Base-by-base conservation (phyloP, 2,888 invertebrate species). In the Eristalis arbustorum region DNA sequence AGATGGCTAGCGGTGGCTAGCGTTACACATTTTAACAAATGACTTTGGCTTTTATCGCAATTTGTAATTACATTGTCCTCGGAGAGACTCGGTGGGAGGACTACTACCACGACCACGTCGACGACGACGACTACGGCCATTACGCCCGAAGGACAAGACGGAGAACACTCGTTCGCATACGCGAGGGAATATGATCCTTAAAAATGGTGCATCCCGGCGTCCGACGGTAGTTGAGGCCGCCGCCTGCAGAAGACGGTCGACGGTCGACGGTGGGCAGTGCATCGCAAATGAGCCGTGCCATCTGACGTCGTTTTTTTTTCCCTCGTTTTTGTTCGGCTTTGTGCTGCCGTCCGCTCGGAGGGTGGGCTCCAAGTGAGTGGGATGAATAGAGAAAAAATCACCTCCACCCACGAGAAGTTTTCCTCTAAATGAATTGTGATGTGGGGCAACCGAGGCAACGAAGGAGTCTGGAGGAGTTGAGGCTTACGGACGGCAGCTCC, bases 61-160 rank as follows among this genome's bases (percentile, higher is more conserved):
- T 87, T 87, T 87, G 87, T 87, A 87, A 87, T 87, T 83, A 87
- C 87, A 87, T 87, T 87, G 87, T 87, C 87, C 87, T 83, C 63
- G 28, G 87, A 75, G 87, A 71, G 87, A 71, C 78, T 71, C 63
- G 61, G 42, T 34, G 73, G n/a, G 11, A 61, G 56, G 42, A 59
- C 37, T 8, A 63, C 61, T 67, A 72, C 31, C 31, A 63, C 61
- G 72, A 72, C 31, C 31, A 31, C 31, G n/a, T n/a, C n/a, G n/a
- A 63, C 61, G 72, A 72, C 31, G 8, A 63, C 61, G 72, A 72
- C 31, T 10, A 31, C 31, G 13, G 3, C 49, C 69, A 78, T 23
- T 56, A 59, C 68, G 31, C 57, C 71, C 73, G 67, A 59, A 63
- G 28, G 67, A 57, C 72, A 82, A 49, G 67, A 75, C 42, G 10